Conservation (phyloP, 2,797 vertebrate genomes). For the Mastacembelus armatus region DNA sequence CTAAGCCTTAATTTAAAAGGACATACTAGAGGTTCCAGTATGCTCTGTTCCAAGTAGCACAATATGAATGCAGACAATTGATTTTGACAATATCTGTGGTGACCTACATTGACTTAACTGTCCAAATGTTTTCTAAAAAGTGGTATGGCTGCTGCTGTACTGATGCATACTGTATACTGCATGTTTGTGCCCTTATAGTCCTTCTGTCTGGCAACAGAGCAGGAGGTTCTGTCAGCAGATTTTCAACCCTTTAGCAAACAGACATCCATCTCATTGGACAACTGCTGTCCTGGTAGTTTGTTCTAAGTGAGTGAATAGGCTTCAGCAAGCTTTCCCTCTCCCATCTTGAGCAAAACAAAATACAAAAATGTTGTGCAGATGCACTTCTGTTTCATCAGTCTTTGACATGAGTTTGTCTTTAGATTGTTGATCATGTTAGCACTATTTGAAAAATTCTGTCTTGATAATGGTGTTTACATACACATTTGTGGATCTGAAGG, state of each 20-base stretch:
- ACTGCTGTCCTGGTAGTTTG: slow-evolving; percentile 55
- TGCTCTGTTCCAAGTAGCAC: no score
- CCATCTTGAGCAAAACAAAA: background rate
- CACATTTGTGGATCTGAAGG: background rate
- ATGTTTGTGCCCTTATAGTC: slow-evolving; percentile 4
- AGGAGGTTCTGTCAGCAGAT: slow-evolving; percentile 53
- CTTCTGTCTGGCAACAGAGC: slow-evolving; percentile 5
- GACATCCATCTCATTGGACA: slow-evolving; percentile 61
- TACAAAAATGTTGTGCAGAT: background rate
- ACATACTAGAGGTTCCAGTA: no score
- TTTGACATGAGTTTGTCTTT: background rate
- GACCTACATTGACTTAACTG: background rate
- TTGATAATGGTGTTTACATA: background rate
- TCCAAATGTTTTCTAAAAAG: background rate
- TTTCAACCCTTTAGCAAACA: slow-evolving; percentile 38
- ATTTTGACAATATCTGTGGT: no score
- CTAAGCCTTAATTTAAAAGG: background rate
- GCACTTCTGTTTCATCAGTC: background rate
- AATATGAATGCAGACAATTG: no score
- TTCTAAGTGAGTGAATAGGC: slow-evolving; percentile 35
- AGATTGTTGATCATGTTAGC: background rate
- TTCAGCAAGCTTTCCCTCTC: no score
- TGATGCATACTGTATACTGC: background rate
- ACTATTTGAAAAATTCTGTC: background rate
- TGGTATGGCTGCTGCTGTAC: background rate